Evolutionary conservation across 2,888 invertebrate species (phyloP), one percentile per base, ranked within the genome.

Genomic region (Hypomecis punctinalis): DNA sequence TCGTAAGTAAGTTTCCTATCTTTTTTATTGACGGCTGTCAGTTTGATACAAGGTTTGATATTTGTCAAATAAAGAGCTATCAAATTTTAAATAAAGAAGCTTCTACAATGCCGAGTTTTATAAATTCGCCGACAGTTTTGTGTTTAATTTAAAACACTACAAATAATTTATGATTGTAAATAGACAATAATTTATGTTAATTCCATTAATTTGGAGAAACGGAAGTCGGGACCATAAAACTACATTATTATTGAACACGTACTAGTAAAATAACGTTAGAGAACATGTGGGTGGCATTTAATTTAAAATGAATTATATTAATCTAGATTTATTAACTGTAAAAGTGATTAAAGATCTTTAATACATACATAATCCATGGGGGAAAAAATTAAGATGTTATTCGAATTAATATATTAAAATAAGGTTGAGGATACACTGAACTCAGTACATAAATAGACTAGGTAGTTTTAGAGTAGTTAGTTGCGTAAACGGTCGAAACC

Each of bases 281-380:
- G 48, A 56, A 33, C 35, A 52, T 56, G 65, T 66, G 65, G 61
- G 65, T 66, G 65, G 61, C 61, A 57, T 66, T 66, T 57, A 57
- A 61, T 66, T 61, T 53, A 53, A 45, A 52, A 57, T 65, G 10
- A 61, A 60, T 64, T 61, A 53, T 43, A 13, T 36, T 60, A 57
- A 57, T 66, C 60, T 58, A 53, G 47, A 61, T 61, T 61, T 61
- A 61, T 61, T 61, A 56, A 52, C 65, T 52, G 61, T 65, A 52
- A 61, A 57, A 46, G 6, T 52, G 36, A 43, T 51, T 23, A 49
- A n/a, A 57, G 3, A 39, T n/a, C 5, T 48, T 43, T 56, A 47
- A 47, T 23, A 47, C 39, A 23, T 45, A 23, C 8, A 7, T 47
- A 56, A 47, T 39, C 36, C 23, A 40, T 23, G 47, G 9, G 13